Evolutionary conservation across 2,797 vertebrate species (phyloP).

Genomic region (Lutjanus argentimaculatus): DNA sequence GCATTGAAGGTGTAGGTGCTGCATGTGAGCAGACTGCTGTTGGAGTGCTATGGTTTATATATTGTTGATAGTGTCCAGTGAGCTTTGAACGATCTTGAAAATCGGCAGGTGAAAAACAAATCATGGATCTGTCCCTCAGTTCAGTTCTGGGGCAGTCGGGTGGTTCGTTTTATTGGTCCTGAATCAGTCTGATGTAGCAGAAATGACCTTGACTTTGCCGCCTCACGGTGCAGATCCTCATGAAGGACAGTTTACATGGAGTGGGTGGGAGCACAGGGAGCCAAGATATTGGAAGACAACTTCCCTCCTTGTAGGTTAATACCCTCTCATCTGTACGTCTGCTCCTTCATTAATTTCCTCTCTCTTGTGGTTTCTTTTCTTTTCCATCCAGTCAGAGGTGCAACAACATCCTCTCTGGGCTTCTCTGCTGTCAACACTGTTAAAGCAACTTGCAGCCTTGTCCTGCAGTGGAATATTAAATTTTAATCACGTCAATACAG

Average conservation of each 20-base stretch:
- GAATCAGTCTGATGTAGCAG: constrained; percentile 60
- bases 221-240: constrained; percentile 31
- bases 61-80: constrained; percentile 21
- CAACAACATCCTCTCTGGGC: constrained; percentile 8
- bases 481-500: constrained; percentile 53
- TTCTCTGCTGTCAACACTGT: constrained; percentile 32
- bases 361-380: constrained; percentile 29
- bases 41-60: constrained; percentile 24
- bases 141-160: not conserved
- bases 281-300: constrained; percentile 32
- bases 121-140: constrained; percentile 38
- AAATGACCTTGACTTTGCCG: constrained; percentile 61
- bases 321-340: constrained; percentile 26
- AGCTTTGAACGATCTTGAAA: constrained; percentile 44
- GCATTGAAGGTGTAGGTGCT: not conserved
- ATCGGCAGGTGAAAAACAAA: constrained; percentile 53
- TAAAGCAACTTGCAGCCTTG: constrained; percentile 44
- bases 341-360: constrained; percentile 35
- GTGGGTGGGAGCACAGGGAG: not conserved
- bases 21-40: not conserved
- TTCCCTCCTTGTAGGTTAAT: constrained; percentile 47
- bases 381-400: constrained; percentile 15
- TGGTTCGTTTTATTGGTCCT: constrained; percentile 64
- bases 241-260: constrained; percentile 38
- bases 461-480: constrained; percentile 43